Evolutionary conservation across 2,113 vertebrate genomes (phyloP), one percentile per base, ranked within the genome.

Genomic region (Spea bombifrons): DNA sequence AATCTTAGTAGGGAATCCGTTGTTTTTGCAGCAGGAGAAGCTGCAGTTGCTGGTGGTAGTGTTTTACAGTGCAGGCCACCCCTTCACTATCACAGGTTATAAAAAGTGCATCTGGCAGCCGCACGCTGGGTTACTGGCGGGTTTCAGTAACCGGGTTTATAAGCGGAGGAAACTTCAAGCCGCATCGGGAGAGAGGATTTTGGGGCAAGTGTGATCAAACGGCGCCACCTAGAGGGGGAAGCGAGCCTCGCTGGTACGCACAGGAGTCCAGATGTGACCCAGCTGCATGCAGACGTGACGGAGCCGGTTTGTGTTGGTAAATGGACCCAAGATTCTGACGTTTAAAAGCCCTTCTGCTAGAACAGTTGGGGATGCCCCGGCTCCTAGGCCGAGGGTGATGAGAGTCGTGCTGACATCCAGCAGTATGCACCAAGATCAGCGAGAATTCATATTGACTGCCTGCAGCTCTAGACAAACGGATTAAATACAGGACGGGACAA

Each of bases 91-190:
- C 71, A 78, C 76, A 71, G 76, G 76, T 78, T 78, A 78, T 78
- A 78, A 78, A 65, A 71, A 78, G 76, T 78, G 76, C 76, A 78
- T 78, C 76, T 78, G 76, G 76, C 76, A 64, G 76, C n/a, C 76
- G n/a, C 45, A 13, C 67, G 49, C 67, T 55, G 16, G 75, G 46
- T 7, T 48, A 8, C 16, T 59, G 49, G 57, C 47, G 4, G 76
- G 57, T 78, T 78, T 78, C 76, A 71, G 65, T 71, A 71, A 57
- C 30, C 52, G 17, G 46, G 64, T 78, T 78, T 71, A 64, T 78
- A 59, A 64, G 61, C 15, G n/a, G 57, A 63, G 59, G 12, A 45
- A 43, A 71, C 9, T 53, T 71, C 66, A 46, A 59, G 53, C 66
- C 5, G 66, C 53, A 8, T 0, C 0, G 48, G 55, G 30, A n/a